Percentiles rank a stretch among this genome's conserved stretches.
Evolutionary conservation across 2,888 invertebrate genomes (phyloP).

Genomic region (Idaea straminata): DNA sequence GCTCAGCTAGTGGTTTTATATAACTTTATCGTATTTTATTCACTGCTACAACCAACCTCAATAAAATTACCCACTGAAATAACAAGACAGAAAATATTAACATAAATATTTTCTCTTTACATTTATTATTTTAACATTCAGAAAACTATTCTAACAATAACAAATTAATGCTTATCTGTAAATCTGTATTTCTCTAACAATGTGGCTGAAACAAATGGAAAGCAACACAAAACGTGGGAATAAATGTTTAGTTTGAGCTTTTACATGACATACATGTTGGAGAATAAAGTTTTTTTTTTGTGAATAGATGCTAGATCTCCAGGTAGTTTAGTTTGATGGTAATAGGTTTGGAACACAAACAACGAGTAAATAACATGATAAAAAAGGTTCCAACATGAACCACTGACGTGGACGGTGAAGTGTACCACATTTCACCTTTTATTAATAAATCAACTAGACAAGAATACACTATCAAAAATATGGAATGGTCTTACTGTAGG

Average conservation of each 20-base stretch:
- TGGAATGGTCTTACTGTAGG: too few species aligned
- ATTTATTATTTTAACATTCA: not conserved
- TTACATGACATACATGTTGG: not conserved
- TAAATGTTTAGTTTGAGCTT: not conserved
- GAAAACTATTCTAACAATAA: not conserved
- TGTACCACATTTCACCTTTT: too few species aligned
- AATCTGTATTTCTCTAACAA: not conserved
- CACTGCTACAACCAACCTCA: not conserved
- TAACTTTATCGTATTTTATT: not conserved
- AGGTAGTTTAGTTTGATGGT: too few species aligned
- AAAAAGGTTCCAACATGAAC: too few species aligned
- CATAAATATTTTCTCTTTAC: not conserved
- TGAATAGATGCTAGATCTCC: too few species aligned
- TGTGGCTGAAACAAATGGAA: not conserved
- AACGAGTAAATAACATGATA: too few species aligned
- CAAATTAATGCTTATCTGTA: not conserved
- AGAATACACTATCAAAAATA: too few species aligned
- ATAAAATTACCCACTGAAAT: not conserved
- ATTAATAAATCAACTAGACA: too few species aligned
- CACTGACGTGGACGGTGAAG: too few species aligned
- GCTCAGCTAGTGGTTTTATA: too few species aligned
- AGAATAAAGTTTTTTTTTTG: too few species aligned
- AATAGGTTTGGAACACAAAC: too few species aligned
- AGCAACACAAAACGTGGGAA: not conserved
- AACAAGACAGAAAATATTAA: not conserved